Conservation (phyloP, 2,797 vertebrate genomes). For the Protosalanx chinensis region DNA sequence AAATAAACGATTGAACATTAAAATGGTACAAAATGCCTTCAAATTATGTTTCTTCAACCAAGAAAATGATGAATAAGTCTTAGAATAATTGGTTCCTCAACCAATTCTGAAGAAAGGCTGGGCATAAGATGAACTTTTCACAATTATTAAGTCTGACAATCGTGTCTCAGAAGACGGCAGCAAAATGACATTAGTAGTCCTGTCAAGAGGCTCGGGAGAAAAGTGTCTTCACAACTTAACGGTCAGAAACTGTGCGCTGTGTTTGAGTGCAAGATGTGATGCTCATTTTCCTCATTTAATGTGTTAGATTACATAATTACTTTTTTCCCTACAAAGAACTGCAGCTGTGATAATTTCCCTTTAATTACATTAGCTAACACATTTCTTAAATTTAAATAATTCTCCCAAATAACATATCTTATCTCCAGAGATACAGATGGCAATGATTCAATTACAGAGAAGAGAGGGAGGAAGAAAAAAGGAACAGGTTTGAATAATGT, state of each 20-base stretch:
- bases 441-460: slow-evolving; percentile 70
- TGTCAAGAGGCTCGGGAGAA: slow-evolving; percentile 22
- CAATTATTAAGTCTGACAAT: no score
- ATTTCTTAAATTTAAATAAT: slow-evolving; percentile 74
- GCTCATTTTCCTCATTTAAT: slow-evolving; percentile 75
- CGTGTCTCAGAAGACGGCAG: slow-evolving; percentile 12
- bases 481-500: slow-evolving; percentile 29
- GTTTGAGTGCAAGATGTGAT: slow-evolving; percentile 60
- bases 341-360: slow-evolving; percentile 75
- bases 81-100: no score
- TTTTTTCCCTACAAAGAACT: slow-evolving; percentile 66
- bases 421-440: slow-evolving; percentile 71
- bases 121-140: no score
- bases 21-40: not conserved
- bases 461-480: slow-evolving; percentile 10
- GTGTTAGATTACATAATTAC: slow-evolving; percentile 78
- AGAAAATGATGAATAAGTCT: no score
- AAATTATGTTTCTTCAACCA: no score
- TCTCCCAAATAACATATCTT: slow-evolving; percentile 70
- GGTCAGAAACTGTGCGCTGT: slow-evolving; percentile 55
- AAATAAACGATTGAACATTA: not conserved
- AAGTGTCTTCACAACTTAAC: slow-evolving; percentile 26
- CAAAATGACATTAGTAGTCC: slow-evolving; percentile 23
- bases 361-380: slow-evolving; percentile 78
- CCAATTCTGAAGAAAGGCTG: no score